Percentiles rank a stretch among this genome's conserved stretches.
Evolutionary conservation across 2,797 vertebrate species (phyloP).

Genomic region (Rhinella marina): DNA sequence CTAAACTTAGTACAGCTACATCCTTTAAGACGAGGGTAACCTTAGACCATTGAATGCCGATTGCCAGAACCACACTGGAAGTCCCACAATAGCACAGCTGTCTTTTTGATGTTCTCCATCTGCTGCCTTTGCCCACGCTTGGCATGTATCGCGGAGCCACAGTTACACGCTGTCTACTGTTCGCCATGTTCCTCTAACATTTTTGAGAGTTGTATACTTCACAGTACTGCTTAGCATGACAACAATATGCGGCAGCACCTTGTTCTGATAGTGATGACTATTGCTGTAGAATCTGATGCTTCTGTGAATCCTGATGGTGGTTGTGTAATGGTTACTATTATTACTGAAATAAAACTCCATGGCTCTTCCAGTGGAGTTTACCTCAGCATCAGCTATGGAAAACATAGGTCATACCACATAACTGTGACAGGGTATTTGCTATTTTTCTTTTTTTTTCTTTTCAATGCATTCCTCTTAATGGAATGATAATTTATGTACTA

Average conservation of each 20-base stretch:
- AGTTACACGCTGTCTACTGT: conserved; percentile 21
- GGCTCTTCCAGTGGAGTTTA: background rate
- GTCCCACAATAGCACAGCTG: conserved; percentile 7
- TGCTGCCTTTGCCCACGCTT: conserved; percentile 11
- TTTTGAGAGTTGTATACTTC: conserved; percentile 22
- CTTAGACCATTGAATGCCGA: background rate
- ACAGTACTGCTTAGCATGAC: background rate
- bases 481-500: too few species aligned
- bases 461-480: too few species aligned
- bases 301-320: background rate
- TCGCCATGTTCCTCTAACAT: conserved; percentile 19
- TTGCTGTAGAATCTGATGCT: background rate
- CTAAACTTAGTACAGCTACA: background rate
- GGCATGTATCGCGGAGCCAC: conserved; percentile 13
- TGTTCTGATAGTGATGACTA: background rate
- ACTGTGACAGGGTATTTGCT: background rate
- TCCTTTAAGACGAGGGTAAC: background rate
- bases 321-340: background rate
- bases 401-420: background rate
- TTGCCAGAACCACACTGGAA: background rate
- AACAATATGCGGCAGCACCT: background rate
- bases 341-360: background rate
- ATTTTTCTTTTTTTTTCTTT: too few species aligned
- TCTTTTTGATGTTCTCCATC: conserved; percentile 15
- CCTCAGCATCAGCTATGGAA: background rate